Evolutionary conservation across 1,140 invertebrate species (phyloP).

Genomic region (Formica exsecta): DNA sequence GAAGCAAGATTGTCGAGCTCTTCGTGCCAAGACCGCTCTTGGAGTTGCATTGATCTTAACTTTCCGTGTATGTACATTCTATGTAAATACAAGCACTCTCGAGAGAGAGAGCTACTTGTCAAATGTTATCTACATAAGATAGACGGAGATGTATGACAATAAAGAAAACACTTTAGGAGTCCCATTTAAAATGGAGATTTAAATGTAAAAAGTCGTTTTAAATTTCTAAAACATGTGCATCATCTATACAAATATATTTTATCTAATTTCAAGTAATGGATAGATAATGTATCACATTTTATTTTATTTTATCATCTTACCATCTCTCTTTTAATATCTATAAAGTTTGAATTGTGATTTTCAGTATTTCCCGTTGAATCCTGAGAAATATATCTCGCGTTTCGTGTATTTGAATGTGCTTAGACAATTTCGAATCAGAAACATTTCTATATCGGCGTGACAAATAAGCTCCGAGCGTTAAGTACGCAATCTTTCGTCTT

Average conservation of each 20-base stretch:
- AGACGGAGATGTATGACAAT: not conserved
- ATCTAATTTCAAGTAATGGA: not conserved
- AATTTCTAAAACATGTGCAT: not conserved
- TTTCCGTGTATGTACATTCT: conserved; percentile 8
- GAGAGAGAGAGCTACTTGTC: conserved; percentile 10
- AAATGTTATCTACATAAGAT: conserved; percentile 8
- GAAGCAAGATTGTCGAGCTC: conserved; percentile 53
- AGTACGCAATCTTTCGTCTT: conserved; percentile 14
- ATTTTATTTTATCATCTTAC: not conserved
- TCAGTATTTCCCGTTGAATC: not conserved
- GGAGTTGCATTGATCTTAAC: conserved; percentile 56
- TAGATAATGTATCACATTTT: not conserved
- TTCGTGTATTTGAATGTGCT: not conserved
- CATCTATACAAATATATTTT: not conserved
- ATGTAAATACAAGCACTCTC: conserved; percentile 12
- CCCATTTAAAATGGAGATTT: not conserved
- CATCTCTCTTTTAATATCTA: too few species aligned
- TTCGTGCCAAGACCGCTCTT: conserved; percentile 28
- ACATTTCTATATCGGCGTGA: not conserved
- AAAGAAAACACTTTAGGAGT: not conserved
- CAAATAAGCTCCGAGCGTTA: conserved; percentile 36
- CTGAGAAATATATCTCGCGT: not conserved
- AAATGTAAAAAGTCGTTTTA: not conserved
- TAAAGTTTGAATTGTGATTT: not conserved
- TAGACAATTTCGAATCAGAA: not conserved